Percentiles rank a stretch among this genome's conserved stretches.
These are phyloP conservation scores for Liodrosophila aerea DNA, from an alignment of 2,888 invertebrate genomes.

Conservation along the genomic window DNA sequence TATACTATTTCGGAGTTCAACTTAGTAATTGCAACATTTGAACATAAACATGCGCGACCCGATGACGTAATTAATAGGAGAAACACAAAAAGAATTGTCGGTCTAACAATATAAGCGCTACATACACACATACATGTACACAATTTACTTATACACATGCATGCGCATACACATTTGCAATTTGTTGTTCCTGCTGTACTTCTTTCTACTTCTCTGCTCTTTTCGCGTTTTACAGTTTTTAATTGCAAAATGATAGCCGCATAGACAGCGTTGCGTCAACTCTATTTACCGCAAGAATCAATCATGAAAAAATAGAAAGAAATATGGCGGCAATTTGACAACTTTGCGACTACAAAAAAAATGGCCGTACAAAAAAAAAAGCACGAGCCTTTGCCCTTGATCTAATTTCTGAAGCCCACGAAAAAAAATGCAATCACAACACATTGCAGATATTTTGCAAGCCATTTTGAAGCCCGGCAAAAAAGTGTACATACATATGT, in stretches of 20 bases:
- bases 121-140: slow-evolving; percentile 19
- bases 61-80: slow-evolving; percentile 73
- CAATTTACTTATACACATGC: slow-evolving; percentile 6
- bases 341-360: slow-evolving; percentile 58
- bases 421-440: slow-evolving; percentile 26
- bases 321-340: slow-evolving; percentile 72
- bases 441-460: slow-evolving; percentile 13
- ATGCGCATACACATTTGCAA: slow-evolving; percentile 33
- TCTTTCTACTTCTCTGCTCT: slow-evolving; percentile 14
- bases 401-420: slow-evolving; percentile 32
- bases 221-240: slow-evolving; percentile 42
- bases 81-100: slow-evolving; percentile 54
- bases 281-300: slow-evolving; percentile 68
- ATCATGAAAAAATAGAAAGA: slow-evolving; percentile 45
- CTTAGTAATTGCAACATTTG: slow-evolving; percentile 55
- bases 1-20: slow-evolving; percentile 46
- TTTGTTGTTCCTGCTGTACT: slow-evolving; percentile 43
- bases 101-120: slow-evolving; percentile 38
- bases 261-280: slow-evolving; percentile 49
- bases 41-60: slow-evolving; percentile 59
- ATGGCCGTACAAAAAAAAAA: slow-evolving; percentile 57
- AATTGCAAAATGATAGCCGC: slow-evolving; percentile 27
- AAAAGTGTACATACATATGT: slow-evolving; percentile 26
- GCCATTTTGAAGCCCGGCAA: slow-evolving; percentile 36
- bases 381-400: slow-evolving; percentile 64